phyloP scores from a whole-genome alignment of 2,888 invertebrate species.

The Stenotaenia linearis region DNA sequence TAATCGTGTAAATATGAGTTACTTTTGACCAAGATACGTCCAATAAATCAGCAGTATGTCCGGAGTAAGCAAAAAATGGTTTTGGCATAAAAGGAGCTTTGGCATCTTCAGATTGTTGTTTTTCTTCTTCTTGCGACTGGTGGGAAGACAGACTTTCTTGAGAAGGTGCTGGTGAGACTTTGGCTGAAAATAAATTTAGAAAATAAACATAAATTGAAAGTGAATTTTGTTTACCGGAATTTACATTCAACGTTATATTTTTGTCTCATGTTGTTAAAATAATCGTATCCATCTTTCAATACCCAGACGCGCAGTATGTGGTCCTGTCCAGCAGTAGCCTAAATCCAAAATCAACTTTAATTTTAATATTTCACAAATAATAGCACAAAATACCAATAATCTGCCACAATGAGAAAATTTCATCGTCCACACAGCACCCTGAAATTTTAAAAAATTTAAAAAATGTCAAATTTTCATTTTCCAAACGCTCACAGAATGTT shows the following conservation, averaged over 20 bases:
- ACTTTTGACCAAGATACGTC: slow-evolving; percentile 97
- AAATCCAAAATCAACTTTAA: not conserved
- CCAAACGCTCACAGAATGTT: slow-evolving; percentile 62
- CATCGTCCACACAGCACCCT: slow-evolving; percentile 93
- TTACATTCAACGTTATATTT: slow-evolving; percentile 73
- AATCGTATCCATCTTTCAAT: slow-evolving; percentile 76
- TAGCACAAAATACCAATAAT: slow-evolving; percentile 55
- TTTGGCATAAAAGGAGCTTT: slow-evolving; percentile 70
- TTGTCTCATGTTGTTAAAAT: slow-evolving; percentile 93
- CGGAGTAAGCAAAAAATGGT: slow-evolving; percentile 87
- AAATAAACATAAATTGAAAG: no score
- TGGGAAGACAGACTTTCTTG: slow-evolving; percentile 83
- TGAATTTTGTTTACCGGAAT: no score
- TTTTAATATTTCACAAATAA: not conserved
- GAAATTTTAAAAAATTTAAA: slow-evolving; percentile 36
- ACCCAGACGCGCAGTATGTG: slow-evolving; percentile 92
- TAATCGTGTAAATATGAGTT: slow-evolving; percentile 30
- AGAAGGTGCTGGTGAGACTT: slow-evolving; percentile 79
- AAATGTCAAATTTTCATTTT: not conserved
- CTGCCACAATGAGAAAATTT: slow-evolving; percentile 95
- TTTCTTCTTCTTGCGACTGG: slow-evolving; percentile 52
- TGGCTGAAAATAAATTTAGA: slow-evolving; percentile 32
- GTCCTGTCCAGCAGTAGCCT: slow-evolving; percentile 95
- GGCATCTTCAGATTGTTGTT: slow-evolving; percentile 51
- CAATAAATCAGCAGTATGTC: slow-evolving; percentile 91